phyloP scores from a whole-genome alignment of 2,113 vertebrate genomes.

The Taurulus bubalis region DNA sequence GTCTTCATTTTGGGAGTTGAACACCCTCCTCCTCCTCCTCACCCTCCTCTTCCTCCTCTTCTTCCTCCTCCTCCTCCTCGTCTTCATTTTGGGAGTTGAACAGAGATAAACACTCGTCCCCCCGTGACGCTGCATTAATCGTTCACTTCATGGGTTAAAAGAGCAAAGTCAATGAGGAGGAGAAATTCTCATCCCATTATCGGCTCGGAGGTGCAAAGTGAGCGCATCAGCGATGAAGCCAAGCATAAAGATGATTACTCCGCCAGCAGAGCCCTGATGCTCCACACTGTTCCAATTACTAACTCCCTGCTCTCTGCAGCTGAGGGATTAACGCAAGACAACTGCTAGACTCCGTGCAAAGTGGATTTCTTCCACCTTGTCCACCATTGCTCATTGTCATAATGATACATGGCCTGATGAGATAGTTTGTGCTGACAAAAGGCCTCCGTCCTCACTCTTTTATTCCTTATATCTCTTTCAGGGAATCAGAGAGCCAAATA shows the following conservation, averaged over 20 bases:
- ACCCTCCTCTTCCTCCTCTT: too few relatives aligned
- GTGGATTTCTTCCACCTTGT: slow-evolving; percentile 60
- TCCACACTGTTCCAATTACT: slow-evolving; percentile 71
- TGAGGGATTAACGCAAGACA: slow-evolving; percentile 68
- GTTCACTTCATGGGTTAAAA: slow-evolving; percentile 71
- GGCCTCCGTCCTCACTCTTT: slow-evolving; percentile 67
- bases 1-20: slow-evolving; percentile 39
- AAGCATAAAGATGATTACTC: slow-evolving; percentile 74
- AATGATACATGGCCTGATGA: slow-evolving; percentile 82
- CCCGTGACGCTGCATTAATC: slow-evolving; percentile 55
- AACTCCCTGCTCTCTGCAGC: slow-evolving; percentile 49
- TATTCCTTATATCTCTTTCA: slow-evolving; percentile 84
- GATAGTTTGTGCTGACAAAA: slow-evolving; percentile 83
- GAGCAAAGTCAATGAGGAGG: slow-evolving; percentile 68
- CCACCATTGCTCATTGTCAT: slow-evolving; percentile 79
- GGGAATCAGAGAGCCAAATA: slow-evolving; percentile 76
- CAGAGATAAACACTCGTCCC: slow-evolving; percentile 62
- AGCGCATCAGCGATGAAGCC: slow-evolving; percentile 72
- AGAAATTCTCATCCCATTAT: slow-evolving; percentile 73
- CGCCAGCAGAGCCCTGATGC: slow-evolving; percentile 43
- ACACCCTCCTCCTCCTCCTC: slow-evolving; percentile 3
- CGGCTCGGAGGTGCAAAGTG: slow-evolving; percentile 66
- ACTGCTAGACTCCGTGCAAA: slow-evolving; percentile 41
- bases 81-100: slow-evolving; percentile 42
- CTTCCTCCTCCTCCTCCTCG: background rate